Evolutionary conservation across 2,113 vertebrate genomes (phyloP).

Genomic region (Eulemur rufifrons): DNA sequence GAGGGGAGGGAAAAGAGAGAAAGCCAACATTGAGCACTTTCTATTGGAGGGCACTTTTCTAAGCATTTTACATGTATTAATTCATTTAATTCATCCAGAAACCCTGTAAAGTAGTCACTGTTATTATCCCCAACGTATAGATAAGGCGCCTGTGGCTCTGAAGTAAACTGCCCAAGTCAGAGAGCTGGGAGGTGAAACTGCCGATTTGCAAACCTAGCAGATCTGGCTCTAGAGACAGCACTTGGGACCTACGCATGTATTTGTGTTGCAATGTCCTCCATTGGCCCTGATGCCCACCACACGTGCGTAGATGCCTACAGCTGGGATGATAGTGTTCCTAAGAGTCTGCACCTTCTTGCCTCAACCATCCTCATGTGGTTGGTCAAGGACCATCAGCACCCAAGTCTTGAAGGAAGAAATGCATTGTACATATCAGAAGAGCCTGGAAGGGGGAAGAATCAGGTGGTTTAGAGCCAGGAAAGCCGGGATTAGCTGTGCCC

Average conservation of each 20-base stretch:
- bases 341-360: not conserved
- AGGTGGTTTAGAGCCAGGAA: not conserved
- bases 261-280: not conserved
- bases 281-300: not conserved
- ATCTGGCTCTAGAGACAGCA: not conserved
- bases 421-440: not conserved
- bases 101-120: not conserved
- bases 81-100: not conserved
- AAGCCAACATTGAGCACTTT: not conserved
- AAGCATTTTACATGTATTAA: not conserved
- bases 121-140: not conserved
- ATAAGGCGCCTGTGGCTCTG: not conserved
- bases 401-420: not conserved
- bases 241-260: rapidly evolving
- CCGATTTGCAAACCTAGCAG: not conserved
- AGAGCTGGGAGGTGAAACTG: not conserved
- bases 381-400: not conserved
- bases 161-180: not conserved
- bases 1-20: too few species aligned
- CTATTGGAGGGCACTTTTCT: not conserved
- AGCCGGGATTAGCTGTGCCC: not conserved
- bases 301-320: not conserved
- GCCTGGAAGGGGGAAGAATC: rapidly evolving
- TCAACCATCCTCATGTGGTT: not conserved
- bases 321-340: not conserved